phyloP scores from a whole-genome alignment of 2,113 vertebrate genomes.

The Gallinago media region DNA sequence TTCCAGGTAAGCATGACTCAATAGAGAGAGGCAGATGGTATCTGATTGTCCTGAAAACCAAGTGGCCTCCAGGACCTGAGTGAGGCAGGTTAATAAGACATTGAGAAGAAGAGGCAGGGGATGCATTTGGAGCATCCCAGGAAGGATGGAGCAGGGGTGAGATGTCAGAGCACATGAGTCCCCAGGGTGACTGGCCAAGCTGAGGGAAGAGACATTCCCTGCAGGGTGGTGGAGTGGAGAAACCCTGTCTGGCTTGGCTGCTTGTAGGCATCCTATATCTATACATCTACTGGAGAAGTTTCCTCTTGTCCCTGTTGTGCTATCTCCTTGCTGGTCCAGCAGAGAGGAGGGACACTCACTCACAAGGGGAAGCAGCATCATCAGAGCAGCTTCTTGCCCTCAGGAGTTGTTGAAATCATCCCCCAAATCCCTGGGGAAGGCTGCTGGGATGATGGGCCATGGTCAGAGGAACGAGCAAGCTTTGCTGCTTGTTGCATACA shows the following conservation, averaged over 20 bases:
- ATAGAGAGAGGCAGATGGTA: neutral
- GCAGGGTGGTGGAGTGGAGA: neutral
- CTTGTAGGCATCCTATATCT: neutral
- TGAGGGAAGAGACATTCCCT: neutral
- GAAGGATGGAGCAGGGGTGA: neutral
- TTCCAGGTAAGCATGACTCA: neutral
- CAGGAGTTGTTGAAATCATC: neutral
- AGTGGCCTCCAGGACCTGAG: neutral
- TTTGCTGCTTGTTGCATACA: neutral
- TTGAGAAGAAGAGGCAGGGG: neutral
- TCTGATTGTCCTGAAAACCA: neutral
- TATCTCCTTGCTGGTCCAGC: neutral
- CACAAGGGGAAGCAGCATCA: neutral
- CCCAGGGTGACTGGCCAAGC: neutral
- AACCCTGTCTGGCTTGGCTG: rapidly evolving
- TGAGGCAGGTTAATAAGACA: neutral
- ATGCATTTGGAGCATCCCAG: neutral
- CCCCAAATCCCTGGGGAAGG: neutral
- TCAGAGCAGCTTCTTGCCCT: neutral
- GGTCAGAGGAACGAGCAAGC: too few species aligned
- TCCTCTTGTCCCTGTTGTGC: neutral
- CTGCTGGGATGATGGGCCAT: neutral
- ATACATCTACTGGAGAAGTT: neutral
- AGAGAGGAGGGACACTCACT: neutral
- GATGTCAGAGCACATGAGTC: neutral